Evolutionary conservation across 2,113 vertebrate genomes (phyloP).

Genomic region (Strigops habroptila): DNA sequence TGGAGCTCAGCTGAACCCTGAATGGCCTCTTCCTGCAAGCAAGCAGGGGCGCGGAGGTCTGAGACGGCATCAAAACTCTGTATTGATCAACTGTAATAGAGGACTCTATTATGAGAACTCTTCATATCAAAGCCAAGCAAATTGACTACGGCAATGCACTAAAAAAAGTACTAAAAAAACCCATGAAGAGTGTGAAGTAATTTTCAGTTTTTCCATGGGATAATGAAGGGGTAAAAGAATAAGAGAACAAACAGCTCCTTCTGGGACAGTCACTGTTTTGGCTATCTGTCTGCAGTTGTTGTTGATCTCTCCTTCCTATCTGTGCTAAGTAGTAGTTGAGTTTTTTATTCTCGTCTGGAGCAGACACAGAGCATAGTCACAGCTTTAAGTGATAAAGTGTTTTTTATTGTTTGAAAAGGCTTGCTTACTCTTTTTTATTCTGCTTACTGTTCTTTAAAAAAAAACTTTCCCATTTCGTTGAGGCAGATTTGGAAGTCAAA

Average conservation of each 20-base stretch:
- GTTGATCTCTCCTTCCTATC: slow-evolving; percentile 35
- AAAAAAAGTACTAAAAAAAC: slow-evolving; percentile 42
- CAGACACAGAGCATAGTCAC: slow-evolving; percentile 25
- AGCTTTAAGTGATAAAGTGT: slow-evolving; percentile 57
- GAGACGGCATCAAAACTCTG: slow-evolving; percentile 4
- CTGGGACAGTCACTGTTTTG: slow-evolving; percentile 46
- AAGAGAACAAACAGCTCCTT: slow-evolving; percentile 58
- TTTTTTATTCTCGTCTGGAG: slow-evolving; percentile 13
- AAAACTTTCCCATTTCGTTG: slow-evolving; percentile 73
- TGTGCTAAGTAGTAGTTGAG: slow-evolving; percentile 37
- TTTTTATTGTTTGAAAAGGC: slow-evolving; percentile 59
- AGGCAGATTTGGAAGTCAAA: slow-evolving; percentile 88
- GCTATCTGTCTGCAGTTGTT: slow-evolving; percentile 41
- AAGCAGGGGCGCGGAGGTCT: slow-evolving; percentile 13
- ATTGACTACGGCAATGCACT: slow-evolving; percentile 12
- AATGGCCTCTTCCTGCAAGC: slow-evolving; percentile 58
- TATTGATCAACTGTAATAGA: slow-evolving; percentile 64
- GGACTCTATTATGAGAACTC: slow-evolving; percentile 43
- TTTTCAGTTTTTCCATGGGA: slow-evolving; percentile 52
- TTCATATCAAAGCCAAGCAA: slow-evolving; percentile 27
- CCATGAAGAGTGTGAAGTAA: slow-evolving; percentile 36
- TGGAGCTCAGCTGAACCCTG: slow-evolving; percentile 17
- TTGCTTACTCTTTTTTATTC: slow-evolving; percentile 68
- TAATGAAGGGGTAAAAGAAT: slow-evolving; percentile 54
- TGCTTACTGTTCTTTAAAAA: slow-evolving; percentile 71